Evolutionary conservation across 1,140 invertebrate genomes (phyloP).

Genomic region (Probaryconus sp.): DNA sequence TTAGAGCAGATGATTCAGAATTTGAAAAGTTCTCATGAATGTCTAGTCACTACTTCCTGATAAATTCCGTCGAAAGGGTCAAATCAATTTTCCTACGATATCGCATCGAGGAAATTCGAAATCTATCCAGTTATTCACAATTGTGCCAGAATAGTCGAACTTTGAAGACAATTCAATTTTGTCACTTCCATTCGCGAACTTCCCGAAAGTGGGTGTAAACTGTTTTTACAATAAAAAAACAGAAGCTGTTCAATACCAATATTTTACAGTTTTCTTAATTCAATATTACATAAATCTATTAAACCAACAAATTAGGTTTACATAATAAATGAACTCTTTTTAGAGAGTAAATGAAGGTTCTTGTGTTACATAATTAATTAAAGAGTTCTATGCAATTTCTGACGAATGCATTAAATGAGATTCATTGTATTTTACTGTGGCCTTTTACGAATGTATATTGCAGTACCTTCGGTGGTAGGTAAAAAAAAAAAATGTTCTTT

Average conservation of each 20-base stretch:
- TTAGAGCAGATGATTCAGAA: conserved; percentile 7
- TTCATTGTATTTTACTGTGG: conserved; percentile 14
- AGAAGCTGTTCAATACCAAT: background rate
- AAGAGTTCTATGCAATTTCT: too few species aligned
- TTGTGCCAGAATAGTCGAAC: conserved; percentile 20
- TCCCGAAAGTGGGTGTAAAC: conserved; percentile 15
- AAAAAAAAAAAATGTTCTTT: conserved; percentile 46
- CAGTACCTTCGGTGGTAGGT: conserved; percentile 11
- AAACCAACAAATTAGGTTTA: too few species aligned
- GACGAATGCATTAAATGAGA: background rate
- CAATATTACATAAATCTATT: too few species aligned
- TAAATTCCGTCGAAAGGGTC: conserved; percentile 20
- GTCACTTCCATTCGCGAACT: conserved; percentile 27
- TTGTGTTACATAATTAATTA: too few species aligned
- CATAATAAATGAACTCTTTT: too few species aligned
- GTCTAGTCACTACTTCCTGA: conserved; percentile 10
- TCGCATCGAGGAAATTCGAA: conserved; percentile 32
- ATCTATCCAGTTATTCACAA: conserved; percentile 37
- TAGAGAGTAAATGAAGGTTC: too few species aligned
- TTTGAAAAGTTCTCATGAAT: conserved; percentile 20
- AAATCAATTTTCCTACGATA: conserved; percentile 41
- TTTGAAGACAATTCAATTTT: conserved; percentile 43
- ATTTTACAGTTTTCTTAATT: too few species aligned
- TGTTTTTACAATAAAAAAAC: conserved; percentile 25
- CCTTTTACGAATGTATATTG: conserved; percentile 13